A percentile compares a stretch with the other conserved stretches of the same genome.
phyloP scores from a whole-genome alignment of 2,888 invertebrate species.

The Drosophila eohydei region DNA sequence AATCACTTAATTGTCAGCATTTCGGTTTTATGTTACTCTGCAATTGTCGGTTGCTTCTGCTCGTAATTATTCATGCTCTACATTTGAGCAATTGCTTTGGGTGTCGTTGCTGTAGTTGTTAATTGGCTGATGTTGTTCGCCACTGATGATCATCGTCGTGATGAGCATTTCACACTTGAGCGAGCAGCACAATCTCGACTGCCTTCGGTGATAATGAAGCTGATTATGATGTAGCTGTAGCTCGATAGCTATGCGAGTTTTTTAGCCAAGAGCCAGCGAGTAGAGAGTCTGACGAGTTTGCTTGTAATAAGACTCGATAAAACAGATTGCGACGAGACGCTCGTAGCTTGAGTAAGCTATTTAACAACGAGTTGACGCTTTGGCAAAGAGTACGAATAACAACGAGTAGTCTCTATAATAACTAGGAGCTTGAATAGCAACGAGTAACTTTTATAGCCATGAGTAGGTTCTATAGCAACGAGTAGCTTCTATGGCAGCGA shows the following conservation, averaged over 20 bases:
- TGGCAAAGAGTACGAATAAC: background rate
- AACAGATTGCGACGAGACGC: background rate
- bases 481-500: background rate
- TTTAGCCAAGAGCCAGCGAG: background rate
- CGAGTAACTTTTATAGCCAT: background rate
- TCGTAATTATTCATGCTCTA: slow-evolving; percentile 71
- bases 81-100: slow-evolving; percentile 55
- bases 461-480: background rate
- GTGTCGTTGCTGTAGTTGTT: slow-evolving; percentile 16
- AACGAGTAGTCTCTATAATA: background rate
- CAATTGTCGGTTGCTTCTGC: slow-evolving; percentile 24
- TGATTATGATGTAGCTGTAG: slow-evolving; percentile 7
- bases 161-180: slow-evolving; percentile 58
- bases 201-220: slow-evolving; percentile 3
- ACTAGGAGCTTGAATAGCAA: background rate
- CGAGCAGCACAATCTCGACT: slow-evolving; percentile 35
- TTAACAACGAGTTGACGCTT: background rate
- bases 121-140: slow-evolving; percentile 37
- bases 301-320: background rate
- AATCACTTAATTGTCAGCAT: slow-evolving; percentile 73
- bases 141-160: slow-evolving; percentile 15
- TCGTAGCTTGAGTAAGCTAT: background rate
- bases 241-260: slow-evolving; percentile 2
- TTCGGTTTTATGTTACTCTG: slow-evolving; percentile 30
- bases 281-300: background rate